These are phyloP conservation scores for Zygothrica quintamaculata DNA, from an alignment of 2,888 invertebrate genomes.

Conservation along the genomic window DNA sequence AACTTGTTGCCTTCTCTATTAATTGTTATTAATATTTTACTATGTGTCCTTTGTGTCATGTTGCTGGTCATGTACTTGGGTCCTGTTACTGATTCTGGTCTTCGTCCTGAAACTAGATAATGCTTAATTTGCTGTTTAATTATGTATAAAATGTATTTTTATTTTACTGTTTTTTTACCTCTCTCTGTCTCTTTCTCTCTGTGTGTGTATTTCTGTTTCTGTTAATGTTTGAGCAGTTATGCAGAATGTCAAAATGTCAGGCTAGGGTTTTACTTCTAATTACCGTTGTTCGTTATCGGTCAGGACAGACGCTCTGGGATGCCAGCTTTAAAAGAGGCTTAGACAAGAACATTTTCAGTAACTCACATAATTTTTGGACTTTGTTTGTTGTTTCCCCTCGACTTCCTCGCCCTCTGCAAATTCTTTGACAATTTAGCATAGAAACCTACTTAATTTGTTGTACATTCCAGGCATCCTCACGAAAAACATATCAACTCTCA, in stretches of 20 bases:
- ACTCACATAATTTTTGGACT: conserved; percentile 40
- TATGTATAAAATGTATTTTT: conserved; percentile 63
- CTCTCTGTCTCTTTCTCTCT: too few species aligned
- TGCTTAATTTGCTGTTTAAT: conserved; percentile 72
- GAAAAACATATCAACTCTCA: conserved; percentile 23
- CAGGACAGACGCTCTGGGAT: conserved; percentile 17
- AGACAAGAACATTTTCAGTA: conserved; percentile 44
- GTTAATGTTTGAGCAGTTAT: conserved; percentile 23
- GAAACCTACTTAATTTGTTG: conserved; percentile 63
- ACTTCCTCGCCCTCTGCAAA: conserved; percentile 14
- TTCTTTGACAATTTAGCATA: conserved; percentile 60
- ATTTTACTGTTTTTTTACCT: background rate
- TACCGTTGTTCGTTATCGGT: conserved; percentile 64
- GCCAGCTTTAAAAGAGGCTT: conserved; percentile 51
- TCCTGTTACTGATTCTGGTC: conserved; percentile 7
- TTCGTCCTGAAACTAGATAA: conserved; percentile 53
- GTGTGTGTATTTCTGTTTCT: too few species aligned
- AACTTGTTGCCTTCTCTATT: conserved; percentile 70
- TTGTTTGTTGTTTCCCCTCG: conserved; percentile 9
- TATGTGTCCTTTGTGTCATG: conserved; percentile 20
- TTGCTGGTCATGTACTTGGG: background rate
- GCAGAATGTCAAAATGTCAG: conserved; percentile 4
- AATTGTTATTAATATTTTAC: conserved; percentile 76
- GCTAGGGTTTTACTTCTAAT: conserved; percentile 43
- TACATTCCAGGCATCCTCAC: conserved; percentile 45